A percentile compares a stretch with the other conserved stretches of the same genome.
Evolutionary conservation across 2,888 invertebrate genomes (phyloP).

Genomic region (Macrosoma leucophasiata): DNA sequence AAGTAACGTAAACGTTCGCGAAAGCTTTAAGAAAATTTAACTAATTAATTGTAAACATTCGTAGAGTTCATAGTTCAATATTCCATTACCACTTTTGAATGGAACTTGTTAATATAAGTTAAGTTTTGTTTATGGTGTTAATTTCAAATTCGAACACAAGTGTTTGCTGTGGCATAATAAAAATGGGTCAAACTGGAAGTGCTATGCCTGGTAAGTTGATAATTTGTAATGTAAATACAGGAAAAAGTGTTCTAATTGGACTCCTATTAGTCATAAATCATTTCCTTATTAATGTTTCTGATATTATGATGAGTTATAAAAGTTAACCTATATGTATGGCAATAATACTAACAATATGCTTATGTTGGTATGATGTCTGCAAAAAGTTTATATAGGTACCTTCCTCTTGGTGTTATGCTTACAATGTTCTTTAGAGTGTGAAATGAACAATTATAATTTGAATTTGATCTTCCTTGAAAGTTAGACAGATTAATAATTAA

Average conservation of each 20-base stretch:
- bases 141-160: slow-evolving; percentile 27
- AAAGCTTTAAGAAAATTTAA: slow-evolving; percentile 27
- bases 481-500: no score
- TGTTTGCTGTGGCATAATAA: slow-evolving; percentile 21
- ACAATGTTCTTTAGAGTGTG: no score
- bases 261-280: slow-evolving; percentile 36
- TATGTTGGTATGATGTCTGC: no score
- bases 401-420: no score
- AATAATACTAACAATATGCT: no score
- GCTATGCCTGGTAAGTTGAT: slow-evolving; percentile 60
- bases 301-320: not conserved
- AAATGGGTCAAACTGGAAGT: slow-evolving; percentile 63
- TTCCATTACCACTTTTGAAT: slow-evolving; percentile 28
- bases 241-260: slow-evolving; percentile 33
- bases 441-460: no score
- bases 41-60: slow-evolving; percentile 39
- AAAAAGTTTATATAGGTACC: no score
- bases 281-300: slow-evolving; percentile 8
- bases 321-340: not conserved
- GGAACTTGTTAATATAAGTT: slow-evolving; percentile 8
- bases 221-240: slow-evolving; percentile 35
- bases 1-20: slow-evolving; percentile 13
- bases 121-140: slow-evolving; percentile 8
- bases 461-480: no score
- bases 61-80: slow-evolving; percentile 51